A percentile compares a stretch with the other conserved stretches of the same genome.
These are phyloP conservation scores for Neopipo cinnamomea DNA, from an alignment of 2,113 vertebrate genomes.

Conservation along the genomic window DNA sequence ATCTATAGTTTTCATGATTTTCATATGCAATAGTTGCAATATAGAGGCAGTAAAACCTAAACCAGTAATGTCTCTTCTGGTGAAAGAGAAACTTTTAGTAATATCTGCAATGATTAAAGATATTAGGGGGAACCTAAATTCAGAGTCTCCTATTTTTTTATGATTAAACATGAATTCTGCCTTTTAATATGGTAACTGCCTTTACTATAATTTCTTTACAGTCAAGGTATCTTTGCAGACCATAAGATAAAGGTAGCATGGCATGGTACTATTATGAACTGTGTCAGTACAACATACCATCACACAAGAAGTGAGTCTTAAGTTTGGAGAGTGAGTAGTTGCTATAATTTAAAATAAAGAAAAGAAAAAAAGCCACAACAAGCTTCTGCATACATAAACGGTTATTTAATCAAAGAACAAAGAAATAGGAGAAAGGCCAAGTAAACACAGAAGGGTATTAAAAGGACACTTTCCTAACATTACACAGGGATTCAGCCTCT, in stretches of 20 bases:
- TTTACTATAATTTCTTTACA: not conserved
- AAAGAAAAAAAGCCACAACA: not conserved
- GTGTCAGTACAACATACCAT: not conserved
- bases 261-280: not conserved
- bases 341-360: not conserved
- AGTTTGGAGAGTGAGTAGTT: not conserved
- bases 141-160: not conserved
- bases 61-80: not conserved
- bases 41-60: not conserved
- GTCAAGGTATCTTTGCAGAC: not conserved
- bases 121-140: not conserved
- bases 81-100: not conserved
- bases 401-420: not conserved
- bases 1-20: not conserved
- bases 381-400: not conserved
- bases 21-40: not conserved
- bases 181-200: constrained; percentile 11
- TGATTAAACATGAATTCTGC: not conserved
- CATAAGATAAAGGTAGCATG: not conserved
- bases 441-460: not conserved
- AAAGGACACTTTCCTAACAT: not conserved
- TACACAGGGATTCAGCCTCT: not conserved
- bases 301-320: not conserved
- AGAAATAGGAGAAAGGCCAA: not conserved
- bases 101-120: not conserved